phyloP scores from a whole-genome alignment of 2,113 vertebrate genomes.

The Otus sunia region DNA sequence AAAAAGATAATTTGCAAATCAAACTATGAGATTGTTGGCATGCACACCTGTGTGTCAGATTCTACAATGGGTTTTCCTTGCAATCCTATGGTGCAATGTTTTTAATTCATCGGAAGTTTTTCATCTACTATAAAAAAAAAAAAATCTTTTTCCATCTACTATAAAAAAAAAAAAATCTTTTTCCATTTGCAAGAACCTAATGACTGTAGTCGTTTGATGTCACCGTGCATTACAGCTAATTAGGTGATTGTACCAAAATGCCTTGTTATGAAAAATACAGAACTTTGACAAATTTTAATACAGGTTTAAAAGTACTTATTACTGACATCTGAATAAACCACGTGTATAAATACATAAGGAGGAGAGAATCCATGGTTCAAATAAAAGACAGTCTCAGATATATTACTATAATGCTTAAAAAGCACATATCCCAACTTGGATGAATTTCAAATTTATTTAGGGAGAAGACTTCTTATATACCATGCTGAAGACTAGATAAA shows the following conservation, averaged over 20 bases:
- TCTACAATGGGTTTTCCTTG: not conserved
- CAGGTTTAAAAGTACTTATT: not conserved
- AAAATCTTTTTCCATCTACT: not conserved
- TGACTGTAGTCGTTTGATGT: not conserved
- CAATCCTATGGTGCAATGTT: not conserved
- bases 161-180: not conserved
- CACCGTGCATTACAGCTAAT: not conserved
- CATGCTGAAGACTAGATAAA: not conserved
- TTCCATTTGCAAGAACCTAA: not conserved
- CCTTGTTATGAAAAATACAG: not conserved
- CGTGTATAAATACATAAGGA: not conserved
- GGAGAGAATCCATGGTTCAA: not conserved
- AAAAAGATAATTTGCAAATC: not conserved
- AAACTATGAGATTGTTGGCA: not conserved
- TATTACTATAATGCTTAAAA: not conserved
- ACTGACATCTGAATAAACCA: not conserved
- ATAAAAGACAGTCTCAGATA: not conserved
- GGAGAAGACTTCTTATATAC: not conserved
- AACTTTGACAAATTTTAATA: not conserved
- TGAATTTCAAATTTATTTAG: not conserved
- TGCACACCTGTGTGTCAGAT: not conserved
- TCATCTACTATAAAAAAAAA: not conserved
- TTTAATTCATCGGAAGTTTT: not conserved
- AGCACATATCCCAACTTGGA: not conserved
- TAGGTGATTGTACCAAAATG: not conserved